Base-by-base conservation (phyloP, 1,140 invertebrate genomes). In the Drosophila tani region DNA sequence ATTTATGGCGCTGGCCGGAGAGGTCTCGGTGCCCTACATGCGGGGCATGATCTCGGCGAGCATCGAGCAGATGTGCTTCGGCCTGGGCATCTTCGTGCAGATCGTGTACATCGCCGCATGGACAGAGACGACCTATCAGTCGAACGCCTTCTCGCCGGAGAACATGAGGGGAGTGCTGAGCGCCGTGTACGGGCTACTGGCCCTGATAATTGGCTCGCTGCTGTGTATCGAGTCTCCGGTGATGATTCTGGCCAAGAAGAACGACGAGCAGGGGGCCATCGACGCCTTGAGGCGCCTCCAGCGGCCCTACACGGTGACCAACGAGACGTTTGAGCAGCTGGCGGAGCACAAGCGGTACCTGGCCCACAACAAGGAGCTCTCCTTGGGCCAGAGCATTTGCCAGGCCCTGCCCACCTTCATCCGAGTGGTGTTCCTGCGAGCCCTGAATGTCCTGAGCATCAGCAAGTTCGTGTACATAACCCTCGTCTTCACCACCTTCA, bases 261-360 rank as follows among this genome's bases (percentile, higher is more conserved):
- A 80, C 2, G 40, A 88, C 3, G 86, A 90, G 21, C 66, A 38
- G 8, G 35, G 56, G 0, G 85, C 85, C 8, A 63, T 79, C 0
- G 85, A 91, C n/a, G 53, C 68, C 6, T 17, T 90, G 35, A 67
- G 85, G 1, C 69, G 86, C 7, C 55, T 88, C 11, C 85, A 88
- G 64, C 62, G 70, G 5, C 85, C 84, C 0, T 50, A 74, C 2
- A 70, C 59, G 0, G 11, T 79, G 27, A 88, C 78, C 27, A 85
- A 66, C n/a, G 85, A 90, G 14, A 91, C 86, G 2, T 82, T 58
- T 21, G 53, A 55, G 2, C 86, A 82, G 32, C 65, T 91, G 63
- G 81, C 79, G 4, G 85, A 88, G 49, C 78, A 85, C 29, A 88
- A 90, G n/a, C 58, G 46, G 6, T 88, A 88, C 40, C 6, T 88